A percentile compares a stretch with the other conserved stretches of the same genome.
Conservation (phyloP, 2,113 vertebrate species). For the Gasterosteus nipponicus region DNA sequence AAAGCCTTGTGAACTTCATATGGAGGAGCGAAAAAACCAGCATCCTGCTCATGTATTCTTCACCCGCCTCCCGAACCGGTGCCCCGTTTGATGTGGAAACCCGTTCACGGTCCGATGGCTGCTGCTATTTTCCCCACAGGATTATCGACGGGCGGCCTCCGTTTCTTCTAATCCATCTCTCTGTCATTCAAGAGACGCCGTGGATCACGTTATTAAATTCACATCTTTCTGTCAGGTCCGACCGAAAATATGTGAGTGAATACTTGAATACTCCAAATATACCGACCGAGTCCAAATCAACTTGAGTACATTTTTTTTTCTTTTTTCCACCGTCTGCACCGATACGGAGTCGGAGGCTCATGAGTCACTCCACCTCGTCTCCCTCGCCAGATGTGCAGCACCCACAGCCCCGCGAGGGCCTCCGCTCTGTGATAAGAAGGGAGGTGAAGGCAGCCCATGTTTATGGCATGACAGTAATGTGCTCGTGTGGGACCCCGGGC, state of each 20-base stretch:
- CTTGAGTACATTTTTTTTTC: constrained; percentile 3
- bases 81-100: constrained; percentile 70
- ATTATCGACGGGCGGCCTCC: constrained; percentile 68
- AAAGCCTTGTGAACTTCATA: constrained; percentile 50
- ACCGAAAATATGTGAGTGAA: constrained; percentile 41
- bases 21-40: constrained; percentile 47
- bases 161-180: constrained; percentile 74
- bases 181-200: constrained; percentile 68
- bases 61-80: constrained; percentile 54
- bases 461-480: constrained; percentile 60
- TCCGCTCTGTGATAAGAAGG: constrained; percentile 56
- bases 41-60: constrained; percentile 54
- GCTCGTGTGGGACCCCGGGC: constrained; percentile 68
- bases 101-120: constrained; percentile 67
- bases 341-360: constrained; percentile 11
- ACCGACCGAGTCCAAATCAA: neutral
- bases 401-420: constrained; percentile 46
- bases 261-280: constrained; percentile 20
- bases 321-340: constrained; percentile 11
- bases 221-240: constrained; percentile 42
- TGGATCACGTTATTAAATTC: constrained; percentile 68
- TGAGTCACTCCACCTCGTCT: constrained; percentile 41
- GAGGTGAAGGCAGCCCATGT: constrained; percentile 63
- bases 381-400: constrained; percentile 58
- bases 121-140: constrained; percentile 67